Evolutionary conservation across 2,888 invertebrate genomes (phyloP), one percentile per base, ranked within the genome.

Genomic region (Trissoscelio sp.): DNA sequence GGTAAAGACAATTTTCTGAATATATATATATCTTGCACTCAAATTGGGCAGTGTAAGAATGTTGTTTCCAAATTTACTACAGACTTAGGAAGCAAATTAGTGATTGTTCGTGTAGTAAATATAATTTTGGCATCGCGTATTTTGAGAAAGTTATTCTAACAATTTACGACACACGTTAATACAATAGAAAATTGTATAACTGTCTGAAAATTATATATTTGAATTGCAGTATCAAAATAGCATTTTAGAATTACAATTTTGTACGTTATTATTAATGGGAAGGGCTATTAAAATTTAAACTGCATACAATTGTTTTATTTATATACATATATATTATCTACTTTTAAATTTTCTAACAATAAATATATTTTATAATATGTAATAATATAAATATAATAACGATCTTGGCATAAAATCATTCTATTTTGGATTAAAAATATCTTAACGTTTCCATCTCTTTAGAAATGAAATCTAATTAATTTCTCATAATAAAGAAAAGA

Each of bases 391-490:
- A 3, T 14, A 39, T 4, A 39, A 2, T 14, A 14, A 39, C n/a
- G 14, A 3, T 3, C 1, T 39, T 39, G 14, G 14, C 9, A 11
- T 11, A 4, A 20, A 18, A 46, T 20, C 2, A 46, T 46, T 46
- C 11, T 2, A 24, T 12, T 24, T 48, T 24, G 22, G 22, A 42
- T 22, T 11, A 24, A 24, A 24, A 48, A 24, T 48, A 24, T 24
- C 12, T 48, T 24, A 24, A 12, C 14, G 6, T 31, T 39, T 46
- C 9, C 20, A 24, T 11, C 28, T 60, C 37, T 34, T 18, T 18
- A 18, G 9, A n/a, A 6, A 60, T 37, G 39, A 60, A 64, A 64
- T 6, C 31, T 64, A 74, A 74, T 66, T 66, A 66, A 48, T 66
- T 48, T 39, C 20, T 20, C 22, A 46, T 55, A 53, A 55, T 42